These are phyloP conservation scores for Cyrtonyx montezumae DNA, from an alignment of 2,113 vertebrate genomes.

Conservation along the genomic window DNA sequence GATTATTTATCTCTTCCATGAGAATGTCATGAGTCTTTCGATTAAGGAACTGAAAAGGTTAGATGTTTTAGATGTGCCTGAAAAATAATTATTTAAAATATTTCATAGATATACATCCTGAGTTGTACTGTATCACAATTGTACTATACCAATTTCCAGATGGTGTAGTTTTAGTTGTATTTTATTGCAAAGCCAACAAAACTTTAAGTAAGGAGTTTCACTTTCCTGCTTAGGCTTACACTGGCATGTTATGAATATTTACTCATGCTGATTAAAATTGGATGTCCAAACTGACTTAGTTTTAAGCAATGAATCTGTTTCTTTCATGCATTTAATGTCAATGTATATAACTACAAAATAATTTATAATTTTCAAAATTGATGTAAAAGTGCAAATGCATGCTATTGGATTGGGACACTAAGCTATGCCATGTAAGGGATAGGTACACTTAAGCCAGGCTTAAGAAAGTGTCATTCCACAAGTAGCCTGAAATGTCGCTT, in stretches of 20 bases:
- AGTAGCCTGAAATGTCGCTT: background rate
- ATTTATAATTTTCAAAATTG: background rate
- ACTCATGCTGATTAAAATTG: background rate
- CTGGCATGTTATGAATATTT: background rate
- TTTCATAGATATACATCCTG: background rate
- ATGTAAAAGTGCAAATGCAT: background rate
- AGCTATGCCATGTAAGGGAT: background rate
- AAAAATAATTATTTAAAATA: background rate
- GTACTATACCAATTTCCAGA: background rate
- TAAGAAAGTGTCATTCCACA: background rate
- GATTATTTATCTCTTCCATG: background rate
- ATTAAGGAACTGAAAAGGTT: background rate
- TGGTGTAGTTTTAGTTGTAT: background rate
- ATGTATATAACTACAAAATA: background rate
- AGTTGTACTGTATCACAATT: too few relatives aligned
- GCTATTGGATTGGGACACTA: background rate
- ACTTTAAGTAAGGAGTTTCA: background rate
- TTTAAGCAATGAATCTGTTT: background rate
- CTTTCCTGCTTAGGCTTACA: background rate
- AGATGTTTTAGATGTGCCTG: background rate
- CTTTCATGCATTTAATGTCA: background rate
- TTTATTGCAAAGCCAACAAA: background rate
- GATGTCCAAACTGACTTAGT: background rate
- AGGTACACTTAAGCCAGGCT: accelerated
- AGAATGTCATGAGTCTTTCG: background rate